These are phyloP conservation scores for Myopa tessellatipennis DNA, from an alignment of 2,888 invertebrate species.

Conservation along the genomic window DNA sequence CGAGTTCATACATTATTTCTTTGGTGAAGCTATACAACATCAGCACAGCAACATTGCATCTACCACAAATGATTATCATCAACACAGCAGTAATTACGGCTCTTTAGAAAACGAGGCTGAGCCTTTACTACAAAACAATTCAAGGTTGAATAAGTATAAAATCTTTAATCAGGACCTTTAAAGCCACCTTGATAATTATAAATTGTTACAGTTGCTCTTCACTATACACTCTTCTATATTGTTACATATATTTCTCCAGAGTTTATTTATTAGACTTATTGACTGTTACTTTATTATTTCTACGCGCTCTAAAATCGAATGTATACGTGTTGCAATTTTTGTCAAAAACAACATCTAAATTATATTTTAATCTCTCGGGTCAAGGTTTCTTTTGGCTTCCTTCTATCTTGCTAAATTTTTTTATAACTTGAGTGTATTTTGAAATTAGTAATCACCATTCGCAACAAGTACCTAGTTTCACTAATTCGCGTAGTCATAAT, in stretches of 20 bases:
- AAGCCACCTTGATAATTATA: too few species aligned
- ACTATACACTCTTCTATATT: too few species aligned
- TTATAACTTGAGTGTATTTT: neutral
- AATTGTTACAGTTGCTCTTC: too few species aligned
- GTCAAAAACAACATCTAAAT: too few species aligned
- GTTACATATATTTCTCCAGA: too few species aligned
- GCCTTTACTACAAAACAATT: conserved; percentile 39
- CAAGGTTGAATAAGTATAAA: conserved; percentile 12
- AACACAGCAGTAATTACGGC: conserved; percentile 51
- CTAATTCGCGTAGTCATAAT: neutral
- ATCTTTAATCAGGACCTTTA: neutral
- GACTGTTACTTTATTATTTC: too few species aligned
- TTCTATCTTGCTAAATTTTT: too few species aligned
- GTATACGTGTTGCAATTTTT: too few species aligned
- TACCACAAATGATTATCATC: neutral
- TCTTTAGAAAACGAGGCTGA: conserved; percentile 51
- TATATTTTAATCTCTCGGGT: too few species aligned
- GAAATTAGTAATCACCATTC: neutral
- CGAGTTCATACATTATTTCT: conserved; percentile 77
- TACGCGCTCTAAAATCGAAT: too few species aligned
- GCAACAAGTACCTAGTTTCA: neutral
- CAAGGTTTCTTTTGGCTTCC: too few species aligned
- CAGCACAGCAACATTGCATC: conserved; percentile 45
- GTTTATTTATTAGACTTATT: too few species aligned
- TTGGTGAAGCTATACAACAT: conserved; percentile 68